Percentiles rank a stretch among this genome's conserved stretches.
Evolutionary conservation across 2,888 invertebrate species (phyloP).

Genomic region (Chaetogeoica ovagalla): DNA sequence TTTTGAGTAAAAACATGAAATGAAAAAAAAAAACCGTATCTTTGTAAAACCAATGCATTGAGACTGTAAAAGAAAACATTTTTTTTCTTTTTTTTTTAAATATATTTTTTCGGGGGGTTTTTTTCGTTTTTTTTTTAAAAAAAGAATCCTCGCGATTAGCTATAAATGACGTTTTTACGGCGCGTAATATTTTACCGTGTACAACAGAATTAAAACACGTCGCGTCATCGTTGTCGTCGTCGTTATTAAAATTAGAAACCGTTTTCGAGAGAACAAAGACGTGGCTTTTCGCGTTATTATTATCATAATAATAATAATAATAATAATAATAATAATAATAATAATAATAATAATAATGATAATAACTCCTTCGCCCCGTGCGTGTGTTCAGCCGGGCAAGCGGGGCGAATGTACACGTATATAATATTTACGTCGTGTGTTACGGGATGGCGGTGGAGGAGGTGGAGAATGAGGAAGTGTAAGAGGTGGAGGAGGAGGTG

Average conservation of each 20-base stretch:
- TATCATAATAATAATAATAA: conserved; percentile 3
- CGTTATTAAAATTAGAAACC: conserved; percentile 41
- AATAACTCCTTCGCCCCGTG: conserved; percentile 3
- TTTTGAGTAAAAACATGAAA: no score
- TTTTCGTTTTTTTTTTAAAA: no score
- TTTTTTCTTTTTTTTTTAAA: no score
- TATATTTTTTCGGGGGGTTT: no score
- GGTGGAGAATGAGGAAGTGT: background rate
- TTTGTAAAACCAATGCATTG: no score
- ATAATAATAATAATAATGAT: no score
- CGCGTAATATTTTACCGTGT: background rate
- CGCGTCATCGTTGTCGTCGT: background rate
- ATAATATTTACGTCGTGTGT: background rate
- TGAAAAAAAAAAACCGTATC: no score
- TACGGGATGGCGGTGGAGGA: background rate
- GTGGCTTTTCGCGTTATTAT: conserved; percentile 41
- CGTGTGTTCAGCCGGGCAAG: no score
- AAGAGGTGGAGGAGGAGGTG: background rate
- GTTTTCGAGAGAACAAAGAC: conserved; percentile 45
- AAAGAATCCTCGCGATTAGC: no score
- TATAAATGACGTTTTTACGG: no score
- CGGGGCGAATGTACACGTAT: background rate
- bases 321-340: no score
- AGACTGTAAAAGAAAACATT: no score
- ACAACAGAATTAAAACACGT: background rate